Conservation (phyloP, 2,797 vertebrate genomes). For the Trematomus bernacchii region DNA sequence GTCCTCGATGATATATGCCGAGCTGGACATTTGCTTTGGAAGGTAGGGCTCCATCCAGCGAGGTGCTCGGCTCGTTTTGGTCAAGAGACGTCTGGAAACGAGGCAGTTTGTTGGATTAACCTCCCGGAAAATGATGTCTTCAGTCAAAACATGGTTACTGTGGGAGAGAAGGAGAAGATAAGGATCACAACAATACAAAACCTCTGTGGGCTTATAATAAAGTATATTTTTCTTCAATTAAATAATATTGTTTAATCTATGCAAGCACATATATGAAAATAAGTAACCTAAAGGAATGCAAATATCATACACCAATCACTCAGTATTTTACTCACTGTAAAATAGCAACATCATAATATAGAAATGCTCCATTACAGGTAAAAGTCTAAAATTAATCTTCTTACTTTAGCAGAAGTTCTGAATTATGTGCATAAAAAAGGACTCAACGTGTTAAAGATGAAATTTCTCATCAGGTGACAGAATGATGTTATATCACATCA, state of each 20-base stretch:
- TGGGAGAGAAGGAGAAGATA: background rate
- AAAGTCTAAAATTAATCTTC: background rate
- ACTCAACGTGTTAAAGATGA: background rate
- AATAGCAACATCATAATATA: background rate
- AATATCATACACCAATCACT: background rate
- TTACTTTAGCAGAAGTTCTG: background rate
- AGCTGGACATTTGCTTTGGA: slow-evolving; percentile 92
- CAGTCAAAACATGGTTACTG: slow-evolving; percentile 97
- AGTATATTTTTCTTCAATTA: background rate
- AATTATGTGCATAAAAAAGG: background rate
- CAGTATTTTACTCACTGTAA: background rate
- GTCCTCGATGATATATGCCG: slow-evolving; percentile 96
- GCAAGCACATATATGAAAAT: too few species aligned
- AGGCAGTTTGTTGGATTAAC: slow-evolving; percentile 94
- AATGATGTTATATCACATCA: background rate
- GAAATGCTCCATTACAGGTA: background rate
- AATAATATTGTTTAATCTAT: background rate
- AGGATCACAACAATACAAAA: background rate
- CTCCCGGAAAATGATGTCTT: slow-evolving; percentile 96
- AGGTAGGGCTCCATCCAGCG: slow-evolving; percentile 95
- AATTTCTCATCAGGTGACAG: background rate
- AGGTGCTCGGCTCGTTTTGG: slow-evolving; percentile 95
- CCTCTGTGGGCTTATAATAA: background rate
- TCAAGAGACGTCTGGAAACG: slow-evolving; percentile 94
- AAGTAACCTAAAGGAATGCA: background rate